Base-by-base conservation (phyloP, 2,797 vertebrate species). In the Sciaenops ocellatus region DNA sequence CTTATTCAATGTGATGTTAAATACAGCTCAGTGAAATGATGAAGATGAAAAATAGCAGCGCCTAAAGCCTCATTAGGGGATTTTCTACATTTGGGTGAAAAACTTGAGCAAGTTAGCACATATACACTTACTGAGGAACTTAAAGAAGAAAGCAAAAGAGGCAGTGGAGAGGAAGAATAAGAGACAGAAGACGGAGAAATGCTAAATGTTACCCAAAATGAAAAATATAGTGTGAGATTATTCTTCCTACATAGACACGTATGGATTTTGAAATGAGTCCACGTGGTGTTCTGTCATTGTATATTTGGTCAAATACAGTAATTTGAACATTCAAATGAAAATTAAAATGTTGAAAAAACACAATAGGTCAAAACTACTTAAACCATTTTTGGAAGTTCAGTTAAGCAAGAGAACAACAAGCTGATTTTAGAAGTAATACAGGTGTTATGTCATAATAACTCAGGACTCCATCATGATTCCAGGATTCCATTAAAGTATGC, bases 41-140 rank as follows among this genome's bases (percentile, higher is more conserved):
- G 70, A 66, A 85, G 80, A 89, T 79, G 78, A 73, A 82, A 88
- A 85, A 85, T 69, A 73, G 75, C 76, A 83, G 61, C 1, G 51
- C 69, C 77, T 82, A 78, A 89, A 88, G 76, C 79, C 64, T 84
- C 85, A 77, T 90, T 82, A 80, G 55, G 66, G 71, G 76, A 74
- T 78, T 87, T 89, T 83, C 71, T 74, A 59, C 73, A 69, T 83
- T 72, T 75, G 50, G 79, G 66, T 52, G 78, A 75, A 79, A 82
- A 72, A 82, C 18, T 0, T 66, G 79, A 84, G 67, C 30, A 51
- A 48, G 81, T 69, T 59, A 65, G 61, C 44, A 54, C 30, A 42
- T 54, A 59, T 71, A 60, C 7, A 73, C 52, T 15, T 72, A 79
- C 26, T n/a, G 22, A 48, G 38, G 24, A 8, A 30, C 76, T 76